A percentile compares a stretch with the other conserved stretches of the same genome.
Conservation (phyloP, 2,113 vertebrate species). For the Chaetura pelagica region DNA sequence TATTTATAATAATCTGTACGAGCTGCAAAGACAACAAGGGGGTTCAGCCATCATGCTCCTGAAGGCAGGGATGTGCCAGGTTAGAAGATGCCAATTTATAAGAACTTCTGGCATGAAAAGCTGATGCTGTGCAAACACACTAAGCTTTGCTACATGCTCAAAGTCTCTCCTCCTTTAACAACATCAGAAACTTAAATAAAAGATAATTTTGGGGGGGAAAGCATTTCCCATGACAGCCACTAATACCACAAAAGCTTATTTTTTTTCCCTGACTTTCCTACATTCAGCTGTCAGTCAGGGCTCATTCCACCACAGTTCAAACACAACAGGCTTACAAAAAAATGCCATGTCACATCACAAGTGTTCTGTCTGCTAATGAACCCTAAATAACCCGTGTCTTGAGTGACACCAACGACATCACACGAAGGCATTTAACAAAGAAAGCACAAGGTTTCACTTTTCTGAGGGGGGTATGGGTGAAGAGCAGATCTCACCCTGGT, state of each 20-base stretch:
- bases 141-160: background rate
- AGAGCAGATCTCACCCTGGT: background rate
- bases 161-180: conserved; percentile 43
- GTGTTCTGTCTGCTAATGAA: conserved; percentile 5
- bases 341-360: background rate
- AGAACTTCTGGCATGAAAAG: background rate
- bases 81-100: background rate
- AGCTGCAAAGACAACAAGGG: conserved; percentile 74
- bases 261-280: conserved; percentile 25
- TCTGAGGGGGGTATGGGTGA: background rate
- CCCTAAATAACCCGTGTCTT: background rate
- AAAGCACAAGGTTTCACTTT: background rate
- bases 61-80: background rate
- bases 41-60: background rate
- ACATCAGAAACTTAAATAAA: conserved; percentile 46
- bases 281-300: conserved; percentile 61
- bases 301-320: conserved; percentile 31
- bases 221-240: conserved; percentile 71
- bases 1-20: conserved; percentile 98
- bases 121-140: background rate
- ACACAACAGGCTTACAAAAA: background rate
- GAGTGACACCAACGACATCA: conserved; percentile 52
- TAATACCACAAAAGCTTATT: conserved; percentile 33
- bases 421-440: background rate
- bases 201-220: background rate